A percentile compares a stretch with the other conserved stretches of the same genome.
These are phyloP conservation scores for Noctua fimbriata DNA, from an alignment of 2,888 invertebrate genomes.

Conservation along the genomic window DNA sequence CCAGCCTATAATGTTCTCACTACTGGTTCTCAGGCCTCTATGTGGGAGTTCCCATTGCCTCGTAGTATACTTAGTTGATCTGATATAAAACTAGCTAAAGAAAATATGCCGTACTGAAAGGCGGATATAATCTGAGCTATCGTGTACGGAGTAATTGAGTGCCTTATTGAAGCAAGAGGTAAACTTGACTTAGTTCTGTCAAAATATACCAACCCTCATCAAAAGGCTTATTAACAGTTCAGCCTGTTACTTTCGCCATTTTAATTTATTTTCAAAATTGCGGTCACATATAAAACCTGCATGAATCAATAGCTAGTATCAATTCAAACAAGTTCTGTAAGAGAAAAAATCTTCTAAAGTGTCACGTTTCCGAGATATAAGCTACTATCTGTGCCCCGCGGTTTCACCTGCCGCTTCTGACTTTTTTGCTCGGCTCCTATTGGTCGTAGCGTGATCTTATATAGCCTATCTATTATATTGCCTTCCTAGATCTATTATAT, in stretches of 20 bases:
- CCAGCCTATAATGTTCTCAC: not conserved
- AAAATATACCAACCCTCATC: not conserved
- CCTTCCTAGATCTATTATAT: too few species aligned
- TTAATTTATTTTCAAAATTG: not conserved
- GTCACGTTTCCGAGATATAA: too few species aligned
- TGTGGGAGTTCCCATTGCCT: constrained; percentile 10
- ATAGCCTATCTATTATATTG: too few species aligned
- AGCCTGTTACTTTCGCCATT: not conserved
- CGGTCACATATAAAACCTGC: not conserved
- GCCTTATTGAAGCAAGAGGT: not conserved
- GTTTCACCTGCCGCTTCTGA: too few species aligned
- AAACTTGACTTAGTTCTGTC: not conserved
- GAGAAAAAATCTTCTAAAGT: not conserved
- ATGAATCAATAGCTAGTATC: not conserved
- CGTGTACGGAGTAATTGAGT: not conserved
- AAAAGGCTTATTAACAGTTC: not conserved
- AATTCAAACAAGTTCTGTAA: not conserved
- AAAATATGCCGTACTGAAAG: not conserved
- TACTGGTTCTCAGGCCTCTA: too few species aligned
- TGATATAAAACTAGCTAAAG: constrained; percentile 19
- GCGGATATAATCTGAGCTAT: not conserved
- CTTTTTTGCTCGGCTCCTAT: too few species aligned
- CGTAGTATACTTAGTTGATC: constrained; percentile 36
- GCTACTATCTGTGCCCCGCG: too few species aligned
- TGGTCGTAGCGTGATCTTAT: too few species aligned